Evolutionary conservation across 2,888 invertebrate species (phyloP).

Genomic region (Drosophila heteroneura): DNA sequence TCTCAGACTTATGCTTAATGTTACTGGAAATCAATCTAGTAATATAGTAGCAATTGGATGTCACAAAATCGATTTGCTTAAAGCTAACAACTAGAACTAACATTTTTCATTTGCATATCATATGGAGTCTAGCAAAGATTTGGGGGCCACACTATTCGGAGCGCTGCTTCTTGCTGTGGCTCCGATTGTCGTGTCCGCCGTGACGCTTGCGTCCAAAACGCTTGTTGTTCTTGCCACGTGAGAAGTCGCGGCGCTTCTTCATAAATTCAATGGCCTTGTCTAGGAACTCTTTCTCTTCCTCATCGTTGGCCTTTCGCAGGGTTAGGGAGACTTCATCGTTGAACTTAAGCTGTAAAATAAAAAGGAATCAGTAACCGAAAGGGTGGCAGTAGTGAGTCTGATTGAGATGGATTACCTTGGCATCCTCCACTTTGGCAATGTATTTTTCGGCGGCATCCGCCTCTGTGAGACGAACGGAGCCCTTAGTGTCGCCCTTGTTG

Average conservation of each 20-base stretch:
- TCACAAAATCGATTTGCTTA: slow-evolving; percentile 51
- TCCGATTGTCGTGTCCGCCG: slow-evolving; percentile 72
- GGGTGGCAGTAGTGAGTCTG: neutral
- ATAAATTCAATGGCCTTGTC: slow-evolving; percentile 88
- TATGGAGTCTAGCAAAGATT: neutral
- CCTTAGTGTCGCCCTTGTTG: slow-evolving; percentile 90
- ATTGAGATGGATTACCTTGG: slow-evolving; percentile 86
- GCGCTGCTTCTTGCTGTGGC: slow-evolving; percentile 71
- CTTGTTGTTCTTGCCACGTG: slow-evolving; percentile 74
- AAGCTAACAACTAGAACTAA: slow-evolving; percentile 70
- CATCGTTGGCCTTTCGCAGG: slow-evolving; percentile 88
- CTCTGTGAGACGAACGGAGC: slow-evolving; percentile 90
- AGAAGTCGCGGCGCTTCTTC: slow-evolving; percentile 86
- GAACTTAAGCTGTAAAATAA: slow-evolving; percentile 79
- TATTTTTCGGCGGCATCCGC: slow-evolving; percentile 90
- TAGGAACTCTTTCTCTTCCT: slow-evolving; percentile 90
- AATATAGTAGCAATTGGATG: slow-evolving; percentile 41
- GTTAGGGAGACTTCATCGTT: slow-evolving; percentile 86
- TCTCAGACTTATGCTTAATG: slow-evolving; percentile 30
- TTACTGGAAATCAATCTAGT: slow-evolving; percentile 49
- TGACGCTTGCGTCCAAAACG: slow-evolving; percentile 82
- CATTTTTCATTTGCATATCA: slow-evolving; percentile 27
- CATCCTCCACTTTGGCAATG: slow-evolving; percentile 88
- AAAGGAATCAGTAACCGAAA: neutral
- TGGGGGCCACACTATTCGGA: slow-evolving; percentile 46